A percentile compares a stretch with the other conserved stretches of the same genome.
Evolutionary conservation across 2,888 invertebrate species (phyloP).

Genomic region (Tetropium fuscum): DNA sequence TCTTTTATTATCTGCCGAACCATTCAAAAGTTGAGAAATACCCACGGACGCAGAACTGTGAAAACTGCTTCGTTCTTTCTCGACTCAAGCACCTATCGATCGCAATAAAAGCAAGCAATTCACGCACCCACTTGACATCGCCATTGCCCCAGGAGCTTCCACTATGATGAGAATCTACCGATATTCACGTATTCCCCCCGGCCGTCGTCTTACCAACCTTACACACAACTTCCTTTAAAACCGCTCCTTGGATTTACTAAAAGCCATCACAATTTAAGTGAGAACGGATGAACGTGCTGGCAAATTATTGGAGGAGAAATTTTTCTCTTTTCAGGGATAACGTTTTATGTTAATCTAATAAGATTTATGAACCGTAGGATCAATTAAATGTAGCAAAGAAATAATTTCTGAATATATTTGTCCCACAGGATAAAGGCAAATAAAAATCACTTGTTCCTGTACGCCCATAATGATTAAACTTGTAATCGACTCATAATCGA

Average conservation of each 20-base stretch:
- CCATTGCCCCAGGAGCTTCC: constrained; percentile 33
- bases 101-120: constrained; percentile 38
- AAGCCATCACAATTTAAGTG: constrained; percentile 9
- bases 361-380: too few species aligned
- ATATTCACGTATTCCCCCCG: constrained; percentile 7
- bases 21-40: constrained; percentile 21
- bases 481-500: too few species aligned
- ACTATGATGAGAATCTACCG: constrained; percentile 25
- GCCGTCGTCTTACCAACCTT: background rate
- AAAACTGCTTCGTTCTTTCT: constrained; percentile 7
- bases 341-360: too few species aligned
- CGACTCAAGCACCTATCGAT: constrained; percentile 37
- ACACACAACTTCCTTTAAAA: background rate
- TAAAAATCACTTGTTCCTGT: too few species aligned
- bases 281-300: constrained; percentile 9
- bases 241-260: constrained; percentile 14
- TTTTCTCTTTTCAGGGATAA: too few species aligned
- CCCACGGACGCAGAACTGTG: background rate
- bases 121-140: constrained; percentile 48
- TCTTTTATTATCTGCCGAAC: constrained; percentile 13
- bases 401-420: too few species aligned
- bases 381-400: too few species aligned
- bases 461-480: too few species aligned
- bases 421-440: too few species aligned
- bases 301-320: constrained; percentile 16